Evolutionary conservation across 1,140 invertebrate genomes (phyloP).

Genomic region (Polypedilum pembai): DNA sequence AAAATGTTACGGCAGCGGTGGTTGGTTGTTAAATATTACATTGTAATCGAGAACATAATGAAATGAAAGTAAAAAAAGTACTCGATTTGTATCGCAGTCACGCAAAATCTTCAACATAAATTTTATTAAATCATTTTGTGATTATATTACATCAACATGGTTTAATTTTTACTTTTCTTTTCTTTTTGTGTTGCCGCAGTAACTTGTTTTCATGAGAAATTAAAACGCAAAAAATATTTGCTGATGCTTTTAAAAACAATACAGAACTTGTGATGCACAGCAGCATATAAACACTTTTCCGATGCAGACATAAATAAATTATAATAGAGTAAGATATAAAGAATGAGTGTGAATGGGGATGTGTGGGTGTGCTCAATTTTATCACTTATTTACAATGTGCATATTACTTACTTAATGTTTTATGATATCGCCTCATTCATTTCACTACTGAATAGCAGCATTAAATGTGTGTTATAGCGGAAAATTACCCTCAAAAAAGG

Average conservation of each 20-base stretch:
- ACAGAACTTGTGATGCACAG: background rate
- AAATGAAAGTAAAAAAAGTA: background rate
- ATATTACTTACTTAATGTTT: slow-evolving; percentile 13
- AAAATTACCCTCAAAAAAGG: slow-evolving; percentile 2
- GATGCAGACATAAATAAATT: slow-evolving; percentile 18
- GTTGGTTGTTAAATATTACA: too few relatives aligned
- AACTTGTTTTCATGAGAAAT: background rate
- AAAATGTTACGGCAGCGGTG: background rate
- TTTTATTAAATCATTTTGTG: background rate
- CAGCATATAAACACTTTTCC: slow-evolving; percentile 6
- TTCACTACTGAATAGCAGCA: background rate
- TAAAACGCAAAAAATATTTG: background rate
- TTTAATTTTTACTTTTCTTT: background rate
- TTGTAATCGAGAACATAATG: too few relatives aligned
- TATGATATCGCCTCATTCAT: slow-evolving; percentile 12
- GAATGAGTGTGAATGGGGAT: background rate
- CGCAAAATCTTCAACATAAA: background rate
- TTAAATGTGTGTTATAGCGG: slow-evolving; percentile 11
- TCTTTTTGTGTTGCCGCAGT: background rate
- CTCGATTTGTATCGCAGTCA: background rate
- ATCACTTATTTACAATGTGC: slow-evolving; percentile 6
- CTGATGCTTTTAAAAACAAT: too few relatives aligned
- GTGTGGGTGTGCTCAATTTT: background rate
- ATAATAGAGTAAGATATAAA: background rate
- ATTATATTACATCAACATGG: background rate